A percentile compares a stretch with the other conserved stretches of the same genome.
phyloP scores from a whole-genome alignment of 2,113 vertebrate genomes.

The Hyla sarda region DNA sequence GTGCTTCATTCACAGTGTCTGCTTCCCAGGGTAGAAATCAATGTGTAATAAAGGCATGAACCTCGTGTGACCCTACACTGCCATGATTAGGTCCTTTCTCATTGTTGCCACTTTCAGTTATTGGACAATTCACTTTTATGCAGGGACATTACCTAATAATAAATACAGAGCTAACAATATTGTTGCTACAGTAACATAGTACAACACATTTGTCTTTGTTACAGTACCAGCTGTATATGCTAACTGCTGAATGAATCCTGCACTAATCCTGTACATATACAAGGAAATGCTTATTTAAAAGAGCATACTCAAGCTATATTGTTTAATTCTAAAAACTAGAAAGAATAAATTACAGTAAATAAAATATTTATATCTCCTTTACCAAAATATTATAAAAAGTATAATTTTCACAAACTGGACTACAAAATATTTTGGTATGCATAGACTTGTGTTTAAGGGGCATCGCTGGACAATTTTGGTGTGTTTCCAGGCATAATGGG shows the following conservation, averaged over 20 bases:
- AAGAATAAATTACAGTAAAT: too few relatives aligned
- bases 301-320: too few relatives aligned
- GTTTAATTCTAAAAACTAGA: too few relatives aligned
- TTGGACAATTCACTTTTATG: not conserved
- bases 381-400: too few relatives aligned
- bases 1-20: constrained; percentile 9
- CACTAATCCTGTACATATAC: not conserved
- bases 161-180: not conserved
- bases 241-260: not conserved
- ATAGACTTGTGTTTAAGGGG: too few relatives aligned
- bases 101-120: constrained; percentile 6
- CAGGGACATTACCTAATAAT: not conserved
- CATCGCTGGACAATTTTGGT: too few relatives aligned
- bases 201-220: not conserved
- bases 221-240: not conserved
- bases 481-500: too few relatives aligned
- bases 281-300: not conserved
- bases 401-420: too few relatives aligned
- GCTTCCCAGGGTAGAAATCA: constrained; percentile 6
- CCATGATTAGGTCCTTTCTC: not conserved
- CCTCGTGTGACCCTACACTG: constrained; percentile 14
- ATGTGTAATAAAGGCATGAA: constrained; percentile 5
- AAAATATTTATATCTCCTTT: too few relatives aligned
- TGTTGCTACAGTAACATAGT: not conserved
- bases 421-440: too few relatives aligned